Conservation (phyloP, 1,140 invertebrate genomes). For the Listronotus oregonensis region DNA sequence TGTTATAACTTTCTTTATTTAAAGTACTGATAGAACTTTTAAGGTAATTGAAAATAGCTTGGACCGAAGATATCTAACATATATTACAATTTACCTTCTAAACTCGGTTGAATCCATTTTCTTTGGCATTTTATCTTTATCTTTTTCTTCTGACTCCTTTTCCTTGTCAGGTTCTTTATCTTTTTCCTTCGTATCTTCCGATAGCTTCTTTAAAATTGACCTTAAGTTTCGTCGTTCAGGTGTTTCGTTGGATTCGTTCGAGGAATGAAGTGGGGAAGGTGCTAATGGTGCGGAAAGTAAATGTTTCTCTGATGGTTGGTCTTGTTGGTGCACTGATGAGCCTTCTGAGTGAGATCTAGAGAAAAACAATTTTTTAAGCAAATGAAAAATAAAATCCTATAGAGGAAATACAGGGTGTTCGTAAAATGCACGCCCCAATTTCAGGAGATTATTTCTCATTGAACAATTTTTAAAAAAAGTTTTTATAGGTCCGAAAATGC, state of each 20-base stretch:
- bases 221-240: constrained; percentile 79
- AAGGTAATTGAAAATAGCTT: too few species aligned
- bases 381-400: too few species aligned
- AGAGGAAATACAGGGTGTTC: background rate
- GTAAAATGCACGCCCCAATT: background rate
- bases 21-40: too few species aligned
- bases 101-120: constrained; percentile 62
- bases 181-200: constrained; percentile 63
- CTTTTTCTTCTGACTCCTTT: constrained; percentile 43
- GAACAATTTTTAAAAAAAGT: too few species aligned
- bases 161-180: constrained; percentile 48
- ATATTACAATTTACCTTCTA: constrained; percentile 52
- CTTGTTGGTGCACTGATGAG: constrained; percentile 61
- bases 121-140: constrained; percentile 54
- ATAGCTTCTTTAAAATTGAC: constrained; percentile 83
- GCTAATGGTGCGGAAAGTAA: constrained; percentile 38
- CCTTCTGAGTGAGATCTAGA: constrained; percentile 58
- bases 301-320: constrained; percentile 43
- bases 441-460: background rate
- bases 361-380: background rate
- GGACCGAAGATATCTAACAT: too few species aligned
- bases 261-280: constrained; percentile 52
- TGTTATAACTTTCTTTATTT: too few species aligned
- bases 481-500: too few species aligned
- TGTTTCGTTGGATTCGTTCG: constrained; percentile 82